Evolutionary conservation across 2,888 invertebrate genomes (phyloP).

Genomic region (Eueremaeus valkanovi): DNA sequence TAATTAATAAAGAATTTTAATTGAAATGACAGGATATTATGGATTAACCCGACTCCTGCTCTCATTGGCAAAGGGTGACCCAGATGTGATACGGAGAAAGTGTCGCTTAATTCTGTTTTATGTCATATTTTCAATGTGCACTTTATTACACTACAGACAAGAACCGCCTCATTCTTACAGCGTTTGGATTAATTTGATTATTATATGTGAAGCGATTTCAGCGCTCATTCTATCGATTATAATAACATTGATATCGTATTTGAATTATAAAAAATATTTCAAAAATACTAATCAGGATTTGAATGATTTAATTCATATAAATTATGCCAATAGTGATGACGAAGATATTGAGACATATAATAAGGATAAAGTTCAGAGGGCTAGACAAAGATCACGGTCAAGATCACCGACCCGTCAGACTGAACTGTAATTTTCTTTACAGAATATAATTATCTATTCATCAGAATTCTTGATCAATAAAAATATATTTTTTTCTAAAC

Average conservation of each 20-base stretch:
- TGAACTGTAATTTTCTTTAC: not conserved
- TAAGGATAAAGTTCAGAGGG: not conserved
- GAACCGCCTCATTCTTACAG: constrained; percentile 10
- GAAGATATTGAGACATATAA: constrained; percentile 27
- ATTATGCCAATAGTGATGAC: not conserved
- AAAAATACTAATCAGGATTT: not conserved
- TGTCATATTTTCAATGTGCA: not conserved
- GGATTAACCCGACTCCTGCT: not conserved
- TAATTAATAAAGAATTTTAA: not conserved
- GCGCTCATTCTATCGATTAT: not conserved
- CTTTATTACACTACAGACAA: not conserved
- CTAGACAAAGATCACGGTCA: not conserved
- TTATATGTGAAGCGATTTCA: not conserved
- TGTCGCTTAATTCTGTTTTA: not conserved
- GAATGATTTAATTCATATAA: constrained; percentile 2
- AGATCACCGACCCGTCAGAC: not conserved
- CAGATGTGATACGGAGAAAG: not conserved
- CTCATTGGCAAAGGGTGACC: not conserved
- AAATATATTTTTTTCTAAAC: no score
- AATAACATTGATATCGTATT: not conserved
- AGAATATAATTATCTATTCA: not conserved
- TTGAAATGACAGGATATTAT: not conserved
- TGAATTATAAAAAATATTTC: not conserved
- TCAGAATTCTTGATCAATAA: no score
- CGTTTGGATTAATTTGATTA: not conserved